A percentile compares a stretch with the other conserved stretches of the same genome.
Evolutionary conservation across 1,140 invertebrate species (phyloP).

Genomic region (Trypoxylus dichotomus): DNA sequence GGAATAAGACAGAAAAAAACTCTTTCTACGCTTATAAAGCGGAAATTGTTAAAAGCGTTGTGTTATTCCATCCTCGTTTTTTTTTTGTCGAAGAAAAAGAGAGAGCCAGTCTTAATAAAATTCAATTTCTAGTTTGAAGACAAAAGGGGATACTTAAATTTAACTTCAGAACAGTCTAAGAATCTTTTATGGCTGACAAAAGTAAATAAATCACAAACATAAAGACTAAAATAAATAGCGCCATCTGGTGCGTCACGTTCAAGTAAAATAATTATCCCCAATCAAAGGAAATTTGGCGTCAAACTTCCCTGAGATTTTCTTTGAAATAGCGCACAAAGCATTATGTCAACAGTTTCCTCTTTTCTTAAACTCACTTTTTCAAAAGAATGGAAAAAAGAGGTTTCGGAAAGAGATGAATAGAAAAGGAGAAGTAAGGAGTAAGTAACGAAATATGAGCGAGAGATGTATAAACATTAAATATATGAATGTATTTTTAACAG

Average conservation of each 20-base stretch:
- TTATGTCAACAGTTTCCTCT: slow-evolving; percentile 8
- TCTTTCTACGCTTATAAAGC: no score
- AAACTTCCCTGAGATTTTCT: not conserved
- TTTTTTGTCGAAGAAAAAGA: no score
- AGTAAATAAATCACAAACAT: slow-evolving; percentile 23
- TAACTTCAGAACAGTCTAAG: slow-evolving; percentile 3
- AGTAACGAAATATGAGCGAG: not conserved
- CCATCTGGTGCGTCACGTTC: slow-evolving; percentile 17
- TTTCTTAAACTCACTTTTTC: slow-evolving; percentile 6
- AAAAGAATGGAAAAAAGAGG: not conserved
- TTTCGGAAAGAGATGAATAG: not conserved
- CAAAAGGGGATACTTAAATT: not conserved
- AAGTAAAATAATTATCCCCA: slow-evolving; percentile 21
- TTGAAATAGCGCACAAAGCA: slow-evolving; percentile 18
- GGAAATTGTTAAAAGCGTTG: not conserved
- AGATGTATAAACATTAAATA: not conserved
- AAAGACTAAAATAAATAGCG: slow-evolving; percentile 17
- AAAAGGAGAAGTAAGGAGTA: not conserved
- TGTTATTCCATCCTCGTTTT: no score
- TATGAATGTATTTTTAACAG: not conserved
- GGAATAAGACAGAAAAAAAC: no score
- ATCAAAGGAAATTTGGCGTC: slow-evolving; percentile 23
- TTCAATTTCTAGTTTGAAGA: not conserved
- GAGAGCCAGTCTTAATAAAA: not conserved
- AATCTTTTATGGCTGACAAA: not conserved